Evolutionary conservation across 2,113 vertebrate species (phyloP).

Genomic region (Chaenogobius annularis): DNA sequence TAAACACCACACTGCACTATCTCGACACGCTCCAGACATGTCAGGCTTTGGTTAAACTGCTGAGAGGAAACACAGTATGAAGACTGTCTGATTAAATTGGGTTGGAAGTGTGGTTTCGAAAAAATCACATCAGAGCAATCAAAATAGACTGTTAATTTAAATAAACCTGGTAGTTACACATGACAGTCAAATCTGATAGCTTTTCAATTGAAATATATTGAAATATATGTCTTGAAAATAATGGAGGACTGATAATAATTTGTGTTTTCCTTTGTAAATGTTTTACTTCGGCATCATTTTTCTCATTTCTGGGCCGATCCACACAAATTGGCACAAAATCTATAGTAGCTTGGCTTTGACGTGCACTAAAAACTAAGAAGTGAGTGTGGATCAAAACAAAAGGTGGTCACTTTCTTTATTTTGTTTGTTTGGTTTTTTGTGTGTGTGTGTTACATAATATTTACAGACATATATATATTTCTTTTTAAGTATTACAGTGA

Average conservation of each 20-base stretch:
- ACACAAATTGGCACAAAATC: too few relatives aligned
- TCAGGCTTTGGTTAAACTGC: not conserved
- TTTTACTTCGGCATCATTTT: not conserved
- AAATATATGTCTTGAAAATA: not conserved
- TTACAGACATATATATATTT: too few relatives aligned
- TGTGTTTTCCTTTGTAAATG: not conserved
- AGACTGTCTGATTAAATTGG: not conserved
- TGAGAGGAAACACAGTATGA: not conserved
- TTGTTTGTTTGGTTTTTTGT: too few relatives aligned
- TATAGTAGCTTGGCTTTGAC: too few relatives aligned
- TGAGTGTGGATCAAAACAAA: not conserved
- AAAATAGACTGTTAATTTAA: not conserved
- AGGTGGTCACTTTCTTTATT: not conserved
- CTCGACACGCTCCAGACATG: not conserved
- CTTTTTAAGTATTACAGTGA: too few relatives aligned
- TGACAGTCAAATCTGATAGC: not conserved
- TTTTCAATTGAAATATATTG: not conserved
- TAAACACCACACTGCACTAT: not conserved
- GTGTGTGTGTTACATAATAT: not conserved
- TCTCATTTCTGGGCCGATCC: not conserved
- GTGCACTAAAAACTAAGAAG: too few relatives aligned
- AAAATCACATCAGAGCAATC: not conserved
- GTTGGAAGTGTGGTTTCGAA: not conserved
- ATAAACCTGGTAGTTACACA: not conserved
- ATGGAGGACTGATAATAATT: not conserved